Conservation (phyloP, 2,888 invertebrate genomes). For the Acheta domesticus region DNA sequence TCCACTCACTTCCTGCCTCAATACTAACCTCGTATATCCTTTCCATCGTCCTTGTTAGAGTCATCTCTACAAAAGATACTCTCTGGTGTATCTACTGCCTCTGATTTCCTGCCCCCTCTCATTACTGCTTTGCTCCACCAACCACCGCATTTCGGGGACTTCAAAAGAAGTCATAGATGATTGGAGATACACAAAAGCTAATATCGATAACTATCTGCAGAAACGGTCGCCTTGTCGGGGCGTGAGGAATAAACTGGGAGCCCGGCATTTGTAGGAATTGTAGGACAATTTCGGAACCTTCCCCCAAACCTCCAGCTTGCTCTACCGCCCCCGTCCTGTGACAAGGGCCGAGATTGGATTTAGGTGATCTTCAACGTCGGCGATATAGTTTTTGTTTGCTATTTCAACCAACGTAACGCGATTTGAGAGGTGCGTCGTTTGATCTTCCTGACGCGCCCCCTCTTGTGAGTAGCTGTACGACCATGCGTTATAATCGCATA, state of each 20-base stretch:
- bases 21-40: too few relatives aligned
- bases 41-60: too few relatives aligned
- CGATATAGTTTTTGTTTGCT: neutral
- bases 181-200: neutral
- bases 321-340: neutral
- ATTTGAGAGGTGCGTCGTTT: slow-evolving; percentile 1
- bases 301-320: too few relatives aligned
- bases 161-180: neutral
- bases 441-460: neutral
- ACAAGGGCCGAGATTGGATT: neutral
- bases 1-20: too few relatives aligned
- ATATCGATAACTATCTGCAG: slow-evolving; percentile 1
- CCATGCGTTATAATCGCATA: neutral
- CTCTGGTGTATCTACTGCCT: too few relatives aligned
- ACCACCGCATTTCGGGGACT: neutral
- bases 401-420: neutral
- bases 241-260: too few relatives aligned
- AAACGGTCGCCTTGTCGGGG: neutral
- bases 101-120: neutral
- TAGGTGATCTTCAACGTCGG: neutral
- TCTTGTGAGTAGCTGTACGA: neutral
- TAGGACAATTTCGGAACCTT: too few relatives aligned
- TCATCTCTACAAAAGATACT: too few relatives aligned
- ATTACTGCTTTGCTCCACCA: neutral
- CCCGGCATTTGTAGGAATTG: too few relatives aligned